These are phyloP conservation scores for Genyomyrus donnyi DNA, from an alignment of 2,113 vertebrate species.

Conservation along the genomic window DNA sequence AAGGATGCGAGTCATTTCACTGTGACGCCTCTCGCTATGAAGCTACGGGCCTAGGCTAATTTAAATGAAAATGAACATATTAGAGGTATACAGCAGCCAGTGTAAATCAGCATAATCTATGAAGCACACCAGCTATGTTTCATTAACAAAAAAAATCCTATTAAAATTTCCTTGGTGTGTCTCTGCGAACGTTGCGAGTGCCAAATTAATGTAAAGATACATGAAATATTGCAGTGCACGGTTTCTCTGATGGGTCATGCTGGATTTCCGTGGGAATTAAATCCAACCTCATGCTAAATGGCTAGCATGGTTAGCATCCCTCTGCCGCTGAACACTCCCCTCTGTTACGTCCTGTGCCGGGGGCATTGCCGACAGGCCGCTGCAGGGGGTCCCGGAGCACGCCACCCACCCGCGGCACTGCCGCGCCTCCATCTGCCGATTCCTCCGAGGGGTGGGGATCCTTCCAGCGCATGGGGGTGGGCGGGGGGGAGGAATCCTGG, in stretches of 20 bases:
- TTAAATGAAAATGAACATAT: conserved; percentile 4
- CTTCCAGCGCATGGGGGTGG: neutral
- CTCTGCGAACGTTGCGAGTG: neutral
- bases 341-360: neutral
- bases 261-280: neutral
- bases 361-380: neutral
- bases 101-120: conserved; percentile 6
- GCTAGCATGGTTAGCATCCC: neutral
- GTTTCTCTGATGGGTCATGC: neutral
- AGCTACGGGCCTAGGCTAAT: neutral
- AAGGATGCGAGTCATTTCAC: neutral
- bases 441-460: neutral
- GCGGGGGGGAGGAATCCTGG: neutral
- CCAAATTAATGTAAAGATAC: neutral
- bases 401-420: neutral
- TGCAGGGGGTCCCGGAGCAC: neutral
- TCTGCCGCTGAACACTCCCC: neutral
- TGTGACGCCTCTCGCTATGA: neutral
- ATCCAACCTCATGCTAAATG: neutral
- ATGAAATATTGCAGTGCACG: neutral
- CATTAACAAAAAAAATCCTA: conserved; percentile 1
- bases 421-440: neutral
- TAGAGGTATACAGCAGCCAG: conserved; percentile 1
- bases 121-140: neutral
- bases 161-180: neutral